Evolutionary conservation across 2,797 vertebrate genomes (phyloP), one percentile per base, ranked within the genome.

Genomic region (Microcaecilia unicolor): DNA sequence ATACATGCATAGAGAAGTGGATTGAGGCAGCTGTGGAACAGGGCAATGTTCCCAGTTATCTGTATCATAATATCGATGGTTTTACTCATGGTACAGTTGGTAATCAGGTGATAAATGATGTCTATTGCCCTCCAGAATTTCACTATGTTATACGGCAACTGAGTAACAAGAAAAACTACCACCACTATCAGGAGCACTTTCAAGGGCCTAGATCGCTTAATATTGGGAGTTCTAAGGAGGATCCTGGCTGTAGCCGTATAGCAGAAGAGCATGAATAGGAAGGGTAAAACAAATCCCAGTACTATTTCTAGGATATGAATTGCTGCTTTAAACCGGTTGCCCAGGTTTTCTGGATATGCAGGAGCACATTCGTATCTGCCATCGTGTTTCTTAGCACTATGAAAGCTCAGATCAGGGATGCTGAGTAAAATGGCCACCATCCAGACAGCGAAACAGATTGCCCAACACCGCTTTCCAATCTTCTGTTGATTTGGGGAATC

Each of bases 21-120:
- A 66, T 97, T 98, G 36, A 98, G 76, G 65, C 91, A 96, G 61
- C 89, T 81, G 51, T 97, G 93, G 15, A 72, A 87, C 26, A 97
- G 61, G 4, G 93, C 91, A 1, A 97, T 61, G 55, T 85, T 85
- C 65, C 87, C 85, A 0, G 89, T 88, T 58, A 97, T 43, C 48
- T 90, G 91, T 18, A 83, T 71, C 0, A 76, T 85, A 4, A 80
- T 44, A 1, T 96, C 92, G 45, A 93, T 59, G 14, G 55, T 72
- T 63, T 90, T 93, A 41, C 91, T 97, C 4, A 42, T 23, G 2
- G 52, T 41, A 0, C 93, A 95, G 59, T 86, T 77, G 0, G 76
- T 88, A 25, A 96, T 80, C 18, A 93, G 28, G 9, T n/a, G 14
- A 33, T 90, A 88, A 62, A 92, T 79, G 1, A 67, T 60, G 40